phyloP scores from a whole-genome alignment of 2,113 vertebrate species.

The Telmatochromis brichardi region DNA sequence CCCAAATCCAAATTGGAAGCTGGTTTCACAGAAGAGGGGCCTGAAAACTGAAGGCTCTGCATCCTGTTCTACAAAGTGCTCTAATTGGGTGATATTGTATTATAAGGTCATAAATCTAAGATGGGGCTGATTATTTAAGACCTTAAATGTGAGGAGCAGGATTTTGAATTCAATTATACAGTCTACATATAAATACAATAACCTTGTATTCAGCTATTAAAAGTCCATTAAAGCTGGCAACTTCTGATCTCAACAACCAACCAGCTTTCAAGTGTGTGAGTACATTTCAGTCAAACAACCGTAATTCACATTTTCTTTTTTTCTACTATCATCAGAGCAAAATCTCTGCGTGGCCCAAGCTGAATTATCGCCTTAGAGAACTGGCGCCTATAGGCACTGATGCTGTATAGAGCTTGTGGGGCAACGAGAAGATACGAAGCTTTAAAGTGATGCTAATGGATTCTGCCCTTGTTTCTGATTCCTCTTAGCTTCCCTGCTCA shows the following conservation, averaged over 20 bases:
- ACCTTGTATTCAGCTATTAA: not conserved
- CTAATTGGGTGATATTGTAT: not conserved
- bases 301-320: not conserved
- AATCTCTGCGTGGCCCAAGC: not conserved
- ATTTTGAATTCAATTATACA: accelerated
- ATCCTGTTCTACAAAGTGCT: not conserved
- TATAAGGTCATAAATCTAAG: not conserved
- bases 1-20: accelerated
- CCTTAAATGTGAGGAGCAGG: not conserved
- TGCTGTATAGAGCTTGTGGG: not conserved
- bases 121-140: not conserved
- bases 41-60: not conserved
- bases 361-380: not conserved
- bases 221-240: not conserved
- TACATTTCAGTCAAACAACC: not conserved
- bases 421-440: not conserved
- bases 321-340: not conserved
- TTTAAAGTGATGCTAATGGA: constrained; percentile 26
- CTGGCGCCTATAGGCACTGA: not conserved
- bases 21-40: not conserved
- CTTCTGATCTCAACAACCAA: not conserved
- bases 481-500: not conserved
- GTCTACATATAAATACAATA: not conserved
- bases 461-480: constrained; percentile 17
- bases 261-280: not conserved